A percentile compares a stretch with the other conserved stretches of the same genome.
phyloP scores from a whole-genome alignment of 1,140 invertebrate genomes.

The Oedothorax gibbosus region DNA sequence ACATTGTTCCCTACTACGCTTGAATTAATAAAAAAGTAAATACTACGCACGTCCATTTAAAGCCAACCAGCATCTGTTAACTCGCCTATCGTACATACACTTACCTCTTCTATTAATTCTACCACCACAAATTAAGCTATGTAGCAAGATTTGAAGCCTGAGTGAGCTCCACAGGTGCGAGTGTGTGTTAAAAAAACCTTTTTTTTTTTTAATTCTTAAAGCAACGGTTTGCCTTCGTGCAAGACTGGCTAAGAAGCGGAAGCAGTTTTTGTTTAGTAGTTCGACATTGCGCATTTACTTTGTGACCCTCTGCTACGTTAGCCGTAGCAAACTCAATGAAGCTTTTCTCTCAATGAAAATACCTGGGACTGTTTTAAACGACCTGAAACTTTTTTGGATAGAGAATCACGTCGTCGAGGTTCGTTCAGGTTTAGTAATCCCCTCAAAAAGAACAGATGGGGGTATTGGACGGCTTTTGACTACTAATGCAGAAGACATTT shows the following conservation, averaged over 20 bases:
- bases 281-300: not conserved
- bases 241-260: conserved; percentile 35
- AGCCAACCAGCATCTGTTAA: conserved; percentile 27
- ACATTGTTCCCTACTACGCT: conserved; percentile 17
- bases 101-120: not conserved
- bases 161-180: conserved; percentile 22
- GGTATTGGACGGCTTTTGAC: not conserved
- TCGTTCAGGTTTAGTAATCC: conserved; percentile 19
- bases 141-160: conserved; percentile 23
- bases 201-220: conserved; percentile 12
- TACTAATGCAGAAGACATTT: conserved; percentile 18
- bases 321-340: conserved; percentile 7
- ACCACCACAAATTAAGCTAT: conserved; percentile 10
- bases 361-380: not conserved
- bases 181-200: conserved; percentile 5
- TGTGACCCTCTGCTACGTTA: not conserved
- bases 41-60: conserved; percentile 13
- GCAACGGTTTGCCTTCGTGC: conserved; percentile 25
- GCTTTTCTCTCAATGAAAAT: conserved; percentile 23
- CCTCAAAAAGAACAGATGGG: conserved; percentile 26
- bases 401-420: not conserved
- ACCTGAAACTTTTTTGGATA: not conserved
- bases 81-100: conserved; percentile 1
- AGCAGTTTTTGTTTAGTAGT: conserved; percentile 13
- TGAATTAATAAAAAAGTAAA: conserved; percentile 13